Conservation (phyloP, 1,140 invertebrate genomes). For the Leguminivora glycinivorella region DNA sequence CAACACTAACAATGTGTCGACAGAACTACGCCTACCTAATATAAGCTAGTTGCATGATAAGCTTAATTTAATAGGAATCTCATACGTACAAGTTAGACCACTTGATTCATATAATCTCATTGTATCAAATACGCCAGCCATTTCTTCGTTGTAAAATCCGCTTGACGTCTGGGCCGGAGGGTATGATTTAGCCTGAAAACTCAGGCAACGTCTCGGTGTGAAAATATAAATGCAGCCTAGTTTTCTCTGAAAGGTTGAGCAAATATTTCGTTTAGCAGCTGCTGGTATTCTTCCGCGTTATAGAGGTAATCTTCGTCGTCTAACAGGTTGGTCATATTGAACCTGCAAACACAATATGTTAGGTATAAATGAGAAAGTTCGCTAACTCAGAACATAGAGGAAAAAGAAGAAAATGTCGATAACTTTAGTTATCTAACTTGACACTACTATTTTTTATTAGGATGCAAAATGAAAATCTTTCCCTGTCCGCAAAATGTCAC, state of each 20-base stretch:
- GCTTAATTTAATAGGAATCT: constrained; percentile 64
- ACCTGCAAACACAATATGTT: constrained; percentile 49
- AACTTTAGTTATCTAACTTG: no score
- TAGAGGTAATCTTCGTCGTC: constrained; percentile 69
- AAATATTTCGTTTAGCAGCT: constrained; percentile 72
- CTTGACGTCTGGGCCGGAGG: not conserved
- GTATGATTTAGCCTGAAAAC: not conserved
- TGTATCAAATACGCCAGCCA: not conserved
- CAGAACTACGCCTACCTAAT: constrained; percentile 30
- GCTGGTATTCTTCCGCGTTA: constrained; percentile 72
- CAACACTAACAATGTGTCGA: not conserved
- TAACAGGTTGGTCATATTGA: constrained; percentile 52
- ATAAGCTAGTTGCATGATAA: constrained; percentile 39
- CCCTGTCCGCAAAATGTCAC: no score
- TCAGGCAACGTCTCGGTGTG: not conserved
- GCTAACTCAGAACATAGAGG: not conserved
- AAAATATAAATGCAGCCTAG: constrained; percentile 40
- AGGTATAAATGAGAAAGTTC: not conserved
- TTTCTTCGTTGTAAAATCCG: constrained; percentile 1
- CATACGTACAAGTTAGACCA: constrained; percentile 48
- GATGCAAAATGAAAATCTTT: no score
- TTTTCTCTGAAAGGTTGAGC: constrained; percentile 71
- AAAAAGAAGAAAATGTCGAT: no score
- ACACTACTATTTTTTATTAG: no score
- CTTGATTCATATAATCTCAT: constrained; percentile 50